Evolutionary conservation across 2,113 vertebrate genomes (phyloP).

Genomic region (Neolamprologus modestus): DNA sequence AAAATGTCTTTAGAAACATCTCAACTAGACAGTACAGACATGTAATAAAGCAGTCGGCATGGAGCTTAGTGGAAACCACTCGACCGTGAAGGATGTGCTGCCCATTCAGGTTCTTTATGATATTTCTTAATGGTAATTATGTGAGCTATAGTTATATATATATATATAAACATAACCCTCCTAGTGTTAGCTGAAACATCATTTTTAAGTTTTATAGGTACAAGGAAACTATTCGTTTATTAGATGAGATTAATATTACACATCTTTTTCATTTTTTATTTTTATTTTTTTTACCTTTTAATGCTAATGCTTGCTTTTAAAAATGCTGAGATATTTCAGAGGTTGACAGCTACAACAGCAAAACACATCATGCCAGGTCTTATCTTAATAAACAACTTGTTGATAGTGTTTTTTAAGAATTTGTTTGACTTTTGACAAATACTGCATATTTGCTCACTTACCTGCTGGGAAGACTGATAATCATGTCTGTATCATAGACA

Average conservation of each 20-base stretch:
- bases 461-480: neutral
- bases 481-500: neutral
- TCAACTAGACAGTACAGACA: slow-evolving; percentile 4
- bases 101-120: neutral
- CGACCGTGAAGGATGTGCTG: neutral
- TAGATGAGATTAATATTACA: neutral
- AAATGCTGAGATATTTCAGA: neutral
- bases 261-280: neutral
- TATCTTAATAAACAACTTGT: neutral
- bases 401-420: neutral
- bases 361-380: neutral
- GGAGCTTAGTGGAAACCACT: neutral
- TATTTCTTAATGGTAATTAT: neutral
- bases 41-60: neutral
- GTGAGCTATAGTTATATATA: neutral
- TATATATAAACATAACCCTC: neutral
- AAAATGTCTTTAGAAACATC: slow-evolving; percentile 48
- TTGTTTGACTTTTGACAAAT: neutral
- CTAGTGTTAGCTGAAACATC: neutral
- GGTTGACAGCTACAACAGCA: neutral
- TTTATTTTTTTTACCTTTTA: neutral
- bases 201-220: neutral
- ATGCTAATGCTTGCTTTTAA: neutral
- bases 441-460: neutral
- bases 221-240: neutral